Evolutionary conservation across 2,888 invertebrate species (phyloP), one percentile per base, ranked within the genome.

Genomic region (Operophtera brumata): DNA sequence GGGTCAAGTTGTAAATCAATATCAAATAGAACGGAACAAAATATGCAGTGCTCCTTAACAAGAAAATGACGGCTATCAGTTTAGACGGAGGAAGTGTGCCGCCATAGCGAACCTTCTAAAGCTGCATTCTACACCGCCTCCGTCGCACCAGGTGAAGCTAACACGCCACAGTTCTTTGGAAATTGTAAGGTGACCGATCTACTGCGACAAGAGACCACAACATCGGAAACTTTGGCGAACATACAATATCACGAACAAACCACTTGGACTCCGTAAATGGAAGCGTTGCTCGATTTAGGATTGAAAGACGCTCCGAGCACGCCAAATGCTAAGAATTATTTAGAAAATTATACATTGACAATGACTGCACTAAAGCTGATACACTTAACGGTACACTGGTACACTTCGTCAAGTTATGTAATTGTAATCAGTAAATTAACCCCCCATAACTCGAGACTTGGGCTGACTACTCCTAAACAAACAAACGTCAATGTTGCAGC

Each of bases 61-160:
- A n/a, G 30, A 4, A 11, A 30, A 28, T 8, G 42, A 71, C 32
- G 67, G 73, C 11, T 63, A 68, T 6, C 67, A 71, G 53, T 67
- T 6, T 67, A 20, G 4, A 20, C 20, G 20, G 4, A 20, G 20
- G 20, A 20, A 20, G 20, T 4, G 20, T 2, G 4, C 4, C 20
- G 4, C 86, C 20, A 20, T 20, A 20, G 20, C 78, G 1, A 67
- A 78, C 7, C 62, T 87, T 1, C 54, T 86, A 3, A 78, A 72
- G 40, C 61, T 85, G 0, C 67, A 77, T 50, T 65, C 78, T 1
- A 2, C 55, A n/a, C 13, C 36, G 59, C 61, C 67, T 20, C 20
- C 20, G 20, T 4, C 4, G 67, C 2, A 83, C 82, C 41, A 61
- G 80, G 7, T 76, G 77, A 0, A 5, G n/a, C 47, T 53, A 30